Evolutionary conservation across 2,113 vertebrate genomes (phyloP), one percentile per base, ranked within the genome.

Genomic region (Mastomys natalensis): DNA sequence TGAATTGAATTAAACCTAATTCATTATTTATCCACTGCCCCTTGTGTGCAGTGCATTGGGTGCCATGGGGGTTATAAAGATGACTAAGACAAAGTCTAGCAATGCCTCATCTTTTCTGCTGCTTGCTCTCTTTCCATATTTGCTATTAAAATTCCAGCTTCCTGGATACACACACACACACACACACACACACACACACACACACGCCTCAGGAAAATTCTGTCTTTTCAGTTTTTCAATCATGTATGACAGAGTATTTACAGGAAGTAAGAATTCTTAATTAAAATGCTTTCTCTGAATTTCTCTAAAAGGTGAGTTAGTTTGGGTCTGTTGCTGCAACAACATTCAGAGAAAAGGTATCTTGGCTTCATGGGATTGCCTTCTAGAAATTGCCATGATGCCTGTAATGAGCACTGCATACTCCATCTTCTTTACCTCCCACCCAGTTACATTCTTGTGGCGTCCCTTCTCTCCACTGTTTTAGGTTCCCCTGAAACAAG

Each of bases 81-180:
- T 98, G 97, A 98, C 97, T 98, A 97, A 97, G 97, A 97, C 95
- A 88, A 68, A 97, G 93, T 97, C 92, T 95, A 97, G 96, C 97
- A 93, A 72, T 96, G 90, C 70, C 87, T 97, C 78, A 45, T 95
- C 88, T 93, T 96, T 97, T 84, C 68, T 94, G 82, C 91, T 95
- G 91, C 84, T 94, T 86, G 43, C 90, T 96, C 82, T 94, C 43
- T 91, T 96, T 81, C 53, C 74, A 24, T 95, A 94, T 95, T 93
- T 96, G 93, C 91, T 97, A 66, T 87, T 88, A 92, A 96, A 96
- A 97, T 95, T 90, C 60, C 15, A 64, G 22, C 89, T 87, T 94
- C 60, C 64, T 92, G 88, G 62, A 94, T 95, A 93, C 66, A 40
- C 62, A 94, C 40, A 64, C 60, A 22, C 37, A 31, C 34, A 37